phyloP scores from a whole-genome alignment of 1,140 invertebrate genomes.

The Whitmania pigra region DNA sequence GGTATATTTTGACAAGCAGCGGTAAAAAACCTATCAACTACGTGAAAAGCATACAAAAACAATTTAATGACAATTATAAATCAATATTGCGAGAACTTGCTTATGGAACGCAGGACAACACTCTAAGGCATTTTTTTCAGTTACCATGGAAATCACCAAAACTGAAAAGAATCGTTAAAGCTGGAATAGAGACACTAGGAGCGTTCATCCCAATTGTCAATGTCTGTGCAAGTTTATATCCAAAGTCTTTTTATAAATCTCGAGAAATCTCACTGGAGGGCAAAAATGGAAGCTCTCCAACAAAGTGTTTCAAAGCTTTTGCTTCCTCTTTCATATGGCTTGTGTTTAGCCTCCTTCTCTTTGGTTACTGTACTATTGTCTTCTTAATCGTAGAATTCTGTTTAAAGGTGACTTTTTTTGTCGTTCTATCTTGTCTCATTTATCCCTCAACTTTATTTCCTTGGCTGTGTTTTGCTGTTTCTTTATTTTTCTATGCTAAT shows the following conservation, averaged over 20 bases:
- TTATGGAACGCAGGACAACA: slow-evolving; percentile 16
- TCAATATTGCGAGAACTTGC: slow-evolving; percentile 21
- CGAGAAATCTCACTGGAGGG: no score
- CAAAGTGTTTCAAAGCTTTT: slow-evolving; percentile 5
- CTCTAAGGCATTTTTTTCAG: slow-evolving; percentile 22
- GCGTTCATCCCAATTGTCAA: slow-evolving; percentile 1
- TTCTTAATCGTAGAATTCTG: slow-evolving; percentile 22
- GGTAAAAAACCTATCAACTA: slow-evolving; percentile 14
- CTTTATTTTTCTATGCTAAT: slow-evolving; percentile 18
- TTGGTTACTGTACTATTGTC: slow-evolving; percentile 22
- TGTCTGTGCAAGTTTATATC: not conserved
- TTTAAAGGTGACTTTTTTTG: slow-evolving; percentile 23
- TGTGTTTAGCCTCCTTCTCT: slow-evolving; percentile 23
- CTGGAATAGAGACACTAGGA: not conserved
- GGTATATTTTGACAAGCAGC: not conserved
- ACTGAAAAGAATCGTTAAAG: not conserved
- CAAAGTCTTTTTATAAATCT: not conserved
- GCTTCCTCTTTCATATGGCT: slow-evolving; percentile 18
- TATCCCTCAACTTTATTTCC: slow-evolving; percentile 21
- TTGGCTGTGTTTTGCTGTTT: slow-evolving; percentile 13
- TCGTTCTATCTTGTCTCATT: slow-evolving; percentile 16
- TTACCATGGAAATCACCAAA: slow-evolving; percentile 21
- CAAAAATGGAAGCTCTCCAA: not conserved
- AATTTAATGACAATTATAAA: slow-evolving; percentile 18
- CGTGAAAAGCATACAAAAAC: slow-evolving; percentile 14